Conservation (phyloP, 2,888 invertebrate genomes). For the Cyaniris semiargus region DNA sequence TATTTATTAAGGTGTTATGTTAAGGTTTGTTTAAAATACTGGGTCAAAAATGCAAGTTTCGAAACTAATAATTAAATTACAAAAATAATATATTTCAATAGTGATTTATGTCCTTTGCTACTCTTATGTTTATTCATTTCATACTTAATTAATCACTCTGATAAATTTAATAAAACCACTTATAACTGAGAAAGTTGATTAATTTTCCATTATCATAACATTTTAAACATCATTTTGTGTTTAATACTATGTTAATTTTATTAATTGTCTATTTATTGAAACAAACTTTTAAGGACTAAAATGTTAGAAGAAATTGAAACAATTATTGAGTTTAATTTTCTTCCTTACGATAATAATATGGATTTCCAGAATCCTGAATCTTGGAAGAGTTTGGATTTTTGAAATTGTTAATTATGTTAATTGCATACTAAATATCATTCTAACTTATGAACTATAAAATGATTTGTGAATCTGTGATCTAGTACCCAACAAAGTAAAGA, state of each 20-base stretch:
- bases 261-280: too few species aligned
- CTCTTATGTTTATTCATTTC: not conserved
- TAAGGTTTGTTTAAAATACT: slow-evolving; percentile 23
- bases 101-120: slow-evolving; percentile 4
- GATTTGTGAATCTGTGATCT: not conserved
- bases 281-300: too few species aligned
- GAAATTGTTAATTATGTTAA: not conserved
- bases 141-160: not conserved
- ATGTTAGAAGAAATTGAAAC: too few species aligned
- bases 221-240: too few species aligned
- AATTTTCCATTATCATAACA: not conserved
- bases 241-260: too few species aligned
- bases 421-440: not conserved
- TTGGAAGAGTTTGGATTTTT: too few species aligned
- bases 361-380: too few species aligned
- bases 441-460: too few species aligned
- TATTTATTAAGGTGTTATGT: slow-evolving; percentile 37
- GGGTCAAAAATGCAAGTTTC: not conserved
- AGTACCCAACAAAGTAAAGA: not conserved
- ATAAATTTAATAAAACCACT: slow-evolving; percentile 17
- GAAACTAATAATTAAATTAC: not conserved
- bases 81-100: not conserved
- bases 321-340: too few species aligned
- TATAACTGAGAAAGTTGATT: not conserved
- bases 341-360: too few species aligned